Conservation (phyloP, 2,113 vertebrate species). For the Oreochromis niloticus region DNA sequence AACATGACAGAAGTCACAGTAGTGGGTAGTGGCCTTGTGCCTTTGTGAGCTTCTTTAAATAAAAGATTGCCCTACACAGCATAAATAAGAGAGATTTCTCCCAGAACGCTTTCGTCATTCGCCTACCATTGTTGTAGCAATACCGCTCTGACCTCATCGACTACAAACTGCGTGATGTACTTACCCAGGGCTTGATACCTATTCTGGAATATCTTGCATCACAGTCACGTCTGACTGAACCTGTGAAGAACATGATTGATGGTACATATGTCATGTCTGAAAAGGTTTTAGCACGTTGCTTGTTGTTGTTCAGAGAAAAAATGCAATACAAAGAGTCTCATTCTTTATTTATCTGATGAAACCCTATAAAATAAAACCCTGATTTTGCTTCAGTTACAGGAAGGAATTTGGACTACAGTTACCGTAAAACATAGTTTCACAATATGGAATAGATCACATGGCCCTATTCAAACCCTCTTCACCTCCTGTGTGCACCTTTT, state of each 20-base stretch:
- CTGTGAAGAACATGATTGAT: neutral
- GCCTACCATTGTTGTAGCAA: neutral
- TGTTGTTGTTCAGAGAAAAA: neutral
- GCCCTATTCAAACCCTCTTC: neutral
- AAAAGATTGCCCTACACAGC: neutral
- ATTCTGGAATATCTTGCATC: neutral
- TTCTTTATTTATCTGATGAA: neutral
- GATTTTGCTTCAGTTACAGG: neutral
- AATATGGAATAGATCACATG: neutral
- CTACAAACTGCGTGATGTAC: neutral
- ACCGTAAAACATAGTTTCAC: neutral
- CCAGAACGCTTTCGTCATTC: neutral
- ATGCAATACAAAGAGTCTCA: neutral
- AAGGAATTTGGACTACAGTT: neutral
- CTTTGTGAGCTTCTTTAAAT: neutral
- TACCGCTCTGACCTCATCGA: neutral
- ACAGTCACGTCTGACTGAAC: neutral
- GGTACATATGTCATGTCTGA: neutral
- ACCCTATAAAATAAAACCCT: neutral
- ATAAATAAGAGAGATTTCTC: neutral
- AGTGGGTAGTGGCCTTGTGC: neutral
- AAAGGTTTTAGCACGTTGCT: neutral
- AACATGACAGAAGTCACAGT: neutral
- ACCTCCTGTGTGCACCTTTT: neutral
- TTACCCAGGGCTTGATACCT: neutral